These are phyloP conservation scores for Lagria hirta DNA, from an alignment of 2,888 invertebrate species.

Conservation along the genomic window DNA sequence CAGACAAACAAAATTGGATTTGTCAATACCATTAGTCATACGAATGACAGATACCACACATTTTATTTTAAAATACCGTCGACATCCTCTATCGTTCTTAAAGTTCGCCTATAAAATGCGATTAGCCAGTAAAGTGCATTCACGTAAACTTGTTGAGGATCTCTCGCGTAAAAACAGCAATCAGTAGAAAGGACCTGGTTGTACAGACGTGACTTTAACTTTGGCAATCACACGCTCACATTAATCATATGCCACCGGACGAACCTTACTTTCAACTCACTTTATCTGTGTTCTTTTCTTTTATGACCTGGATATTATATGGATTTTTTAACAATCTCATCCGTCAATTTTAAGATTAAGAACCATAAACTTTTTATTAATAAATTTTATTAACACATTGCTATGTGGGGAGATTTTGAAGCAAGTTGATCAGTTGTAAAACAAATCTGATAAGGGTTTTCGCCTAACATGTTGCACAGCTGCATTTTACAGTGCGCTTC, in stretches of 20 bases:
- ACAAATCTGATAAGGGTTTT: no score
- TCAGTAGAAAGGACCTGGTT: conserved; percentile 43
- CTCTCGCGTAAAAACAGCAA: conserved; percentile 40
- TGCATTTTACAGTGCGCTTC: no score
- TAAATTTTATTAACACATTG: no score
- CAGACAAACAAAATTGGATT: conserved; percentile 24
- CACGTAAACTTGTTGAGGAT: conserved; percentile 36
- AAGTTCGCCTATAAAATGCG: no score
- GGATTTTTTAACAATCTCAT: conserved; percentile 23
- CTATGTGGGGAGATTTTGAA: no score
- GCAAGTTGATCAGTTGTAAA: no score
- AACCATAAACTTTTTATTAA: no score
- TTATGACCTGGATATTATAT: conserved; percentile 21
- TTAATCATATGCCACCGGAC: conserved; percentile 41
- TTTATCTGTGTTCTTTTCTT: conserved; percentile 29
- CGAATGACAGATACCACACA: conserved; percentile 25
- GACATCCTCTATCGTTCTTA: conserved; percentile 9
- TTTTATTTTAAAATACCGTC: conserved; percentile 28
- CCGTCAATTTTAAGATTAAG: conserved; percentile 21
- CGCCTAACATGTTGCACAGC: no score
- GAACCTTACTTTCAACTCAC: conserved; percentile 39
- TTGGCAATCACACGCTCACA: conserved; percentile 43
- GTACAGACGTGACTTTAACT: conserved; percentile 45
- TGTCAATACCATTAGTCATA: conserved; percentile 32
- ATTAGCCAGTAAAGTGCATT: no score